Conservation (phyloP, 2,888 invertebrate genomes). For the Hirtodrosophila histrioides region DNA sequence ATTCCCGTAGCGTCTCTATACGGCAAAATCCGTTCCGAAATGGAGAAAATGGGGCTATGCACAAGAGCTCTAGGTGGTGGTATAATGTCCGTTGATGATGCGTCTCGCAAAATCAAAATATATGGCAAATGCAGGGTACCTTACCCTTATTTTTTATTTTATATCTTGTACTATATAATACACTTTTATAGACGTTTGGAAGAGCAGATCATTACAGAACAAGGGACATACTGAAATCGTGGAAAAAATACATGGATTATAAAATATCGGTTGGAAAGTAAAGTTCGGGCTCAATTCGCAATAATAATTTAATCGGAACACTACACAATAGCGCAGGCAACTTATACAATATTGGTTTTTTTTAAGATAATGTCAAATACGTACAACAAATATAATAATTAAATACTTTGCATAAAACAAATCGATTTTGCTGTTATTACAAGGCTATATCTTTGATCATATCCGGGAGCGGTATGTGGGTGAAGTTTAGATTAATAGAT, state of each 20-base stretch:
- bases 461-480: no score
- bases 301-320: no score
- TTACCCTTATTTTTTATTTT: neutral
- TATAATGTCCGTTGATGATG: constrained; percentile 15
- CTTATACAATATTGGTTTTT: no score
- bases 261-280: constrained; percentile 28
- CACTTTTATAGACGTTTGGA: constrained; percentile 46
- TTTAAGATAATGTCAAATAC: no score
- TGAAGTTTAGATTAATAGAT: no score
- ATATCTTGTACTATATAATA: neutral
- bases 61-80: constrained; percentile 56
- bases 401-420: no score
- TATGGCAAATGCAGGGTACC: constrained; percentile 42
- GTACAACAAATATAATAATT: no score
- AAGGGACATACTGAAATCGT: constrained; percentile 34
- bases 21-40: constrained; percentile 4
- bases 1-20: constrained; percentile 32
- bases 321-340: no score
- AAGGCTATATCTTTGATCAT: no score
- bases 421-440: no score
- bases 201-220: constrained; percentile 50
- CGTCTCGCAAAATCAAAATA: constrained; percentile 31
- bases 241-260: constrained; percentile 23
- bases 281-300: neutral
- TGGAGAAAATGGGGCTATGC: constrained; percentile 37